Evolutionary conservation across 2,888 invertebrate species (phyloP).

Genomic region (Tetragonula carbonaria): DNA sequence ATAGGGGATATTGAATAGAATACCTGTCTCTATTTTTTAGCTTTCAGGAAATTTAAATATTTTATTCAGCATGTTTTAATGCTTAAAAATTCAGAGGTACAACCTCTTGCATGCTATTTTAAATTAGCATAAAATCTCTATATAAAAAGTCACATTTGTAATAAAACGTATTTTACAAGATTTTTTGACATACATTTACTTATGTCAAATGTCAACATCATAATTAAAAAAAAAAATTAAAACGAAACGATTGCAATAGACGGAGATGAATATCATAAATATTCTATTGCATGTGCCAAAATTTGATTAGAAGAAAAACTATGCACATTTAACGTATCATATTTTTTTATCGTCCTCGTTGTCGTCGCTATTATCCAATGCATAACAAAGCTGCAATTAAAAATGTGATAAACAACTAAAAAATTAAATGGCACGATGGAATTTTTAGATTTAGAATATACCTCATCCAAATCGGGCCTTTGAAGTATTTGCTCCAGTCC

Average conservation of each 20-base stretch:
- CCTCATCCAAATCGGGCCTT: constrained; percentile 81
- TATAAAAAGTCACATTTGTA: constrained; percentile 11
- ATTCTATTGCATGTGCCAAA: neutral
- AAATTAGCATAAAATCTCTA: constrained; percentile 36
- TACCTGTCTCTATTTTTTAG: neutral
- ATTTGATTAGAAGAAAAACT: constrained; percentile 12
- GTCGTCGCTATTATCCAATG: constrained; percentile 77
- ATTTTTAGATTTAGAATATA: constrained; percentile 47
- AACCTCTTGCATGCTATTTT: neutral
- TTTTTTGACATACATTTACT: neutral
- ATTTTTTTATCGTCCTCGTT: constrained; percentile 24
- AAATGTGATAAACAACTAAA: neutral
- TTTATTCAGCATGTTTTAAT: constrained; percentile 4
- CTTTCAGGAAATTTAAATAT: neutral
- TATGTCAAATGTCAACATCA: constrained; percentile 21
- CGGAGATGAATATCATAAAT: neutral
- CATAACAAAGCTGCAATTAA: constrained; percentile 79
- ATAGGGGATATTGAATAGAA: neutral
- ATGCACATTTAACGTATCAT: neutral
- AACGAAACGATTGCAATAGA: neutral
- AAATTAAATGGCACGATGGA: no score
- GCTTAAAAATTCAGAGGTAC: neutral
- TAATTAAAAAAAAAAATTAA: constrained; percentile 17
- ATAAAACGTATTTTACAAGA: neutral
- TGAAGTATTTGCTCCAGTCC: constrained; percentile 85